Evolutionary conservation across 2,113 vertebrate genomes (phyloP).

Genomic region (Aptenodytes forsteri): DNA sequence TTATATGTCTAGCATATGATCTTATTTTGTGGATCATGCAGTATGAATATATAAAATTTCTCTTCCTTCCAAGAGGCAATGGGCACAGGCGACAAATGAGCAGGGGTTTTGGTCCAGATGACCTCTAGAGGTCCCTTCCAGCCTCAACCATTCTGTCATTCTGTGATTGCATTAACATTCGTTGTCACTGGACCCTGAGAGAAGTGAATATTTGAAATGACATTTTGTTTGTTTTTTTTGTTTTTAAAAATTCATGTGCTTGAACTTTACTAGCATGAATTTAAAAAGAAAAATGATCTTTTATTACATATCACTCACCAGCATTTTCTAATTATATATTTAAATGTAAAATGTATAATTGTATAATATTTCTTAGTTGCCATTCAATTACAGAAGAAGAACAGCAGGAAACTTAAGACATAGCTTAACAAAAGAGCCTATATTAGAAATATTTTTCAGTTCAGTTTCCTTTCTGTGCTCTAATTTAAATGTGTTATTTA

Average conservation of each 20-base stretch:
- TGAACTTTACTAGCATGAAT: neutral
- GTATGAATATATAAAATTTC: neutral
- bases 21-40: neutral
- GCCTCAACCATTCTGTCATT: neutral
- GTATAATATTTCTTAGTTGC: neutral
- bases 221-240: neutral
- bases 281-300: neutral
- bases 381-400: neutral
- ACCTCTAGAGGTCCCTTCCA: fast-evolving
- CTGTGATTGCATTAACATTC: neutral
- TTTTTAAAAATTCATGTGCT: neutral
- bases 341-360: neutral
- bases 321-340: neutral
- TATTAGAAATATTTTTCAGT: neutral
- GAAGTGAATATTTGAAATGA: neutral
- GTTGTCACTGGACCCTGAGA: neutral
- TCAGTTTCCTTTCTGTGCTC: neutral
- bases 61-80: neutral
- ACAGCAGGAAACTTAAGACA: neutral
- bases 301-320: neutral
- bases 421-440: neutral
- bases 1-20: fast-evolving
- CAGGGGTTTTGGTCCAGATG: neutral
- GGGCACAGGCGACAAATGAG: neutral
- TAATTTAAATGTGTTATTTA: neutral